These are phyloP conservation scores for Digitonthophagus gazella DNA, from an alignment of 2,888 invertebrate species.

Conservation along the genomic window DNA sequence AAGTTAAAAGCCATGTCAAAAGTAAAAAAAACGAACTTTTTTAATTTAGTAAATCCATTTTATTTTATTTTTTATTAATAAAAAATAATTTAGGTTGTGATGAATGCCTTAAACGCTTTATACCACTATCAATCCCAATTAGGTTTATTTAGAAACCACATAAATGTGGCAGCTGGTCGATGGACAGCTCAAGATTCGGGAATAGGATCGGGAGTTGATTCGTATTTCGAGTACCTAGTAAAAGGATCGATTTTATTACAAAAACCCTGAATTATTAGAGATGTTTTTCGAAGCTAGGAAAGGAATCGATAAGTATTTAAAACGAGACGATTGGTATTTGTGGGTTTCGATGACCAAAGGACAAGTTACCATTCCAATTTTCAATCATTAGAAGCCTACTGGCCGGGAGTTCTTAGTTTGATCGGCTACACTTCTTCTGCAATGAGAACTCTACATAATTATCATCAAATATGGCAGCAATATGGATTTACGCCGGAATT, in stretches of 20 bases:
- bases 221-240: conserved; percentile 96
- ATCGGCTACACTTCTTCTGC: conserved; percentile 88
- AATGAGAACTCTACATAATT: conserved; percentile 91
- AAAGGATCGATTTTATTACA: conserved; percentile 93
- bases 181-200: conserved; percentile 98
- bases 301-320: conserved; percentile 80
- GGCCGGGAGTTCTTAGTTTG: conserved; percentile 92
- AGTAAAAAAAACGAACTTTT: no score
- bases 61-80: not conserved
- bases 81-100: conserved; percentile 64
- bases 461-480: conserved; percentile 95
- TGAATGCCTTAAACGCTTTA: conserved; percentile 85
- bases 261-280: conserved; percentile 83
- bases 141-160: conserved; percentile 93
- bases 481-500: conserved; percentile 98
- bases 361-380: conserved; percentile 96
- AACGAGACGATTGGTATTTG: conserved; percentile 96
- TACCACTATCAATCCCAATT: conserved; percentile 84
- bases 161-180: conserved; percentile 88
- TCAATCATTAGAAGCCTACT: conserved; percentile 96
- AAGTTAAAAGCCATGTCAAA: no score
- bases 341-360: conserved; percentile 99
- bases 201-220: conserved; percentile 75
- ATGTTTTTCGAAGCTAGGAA: conserved; percentile 81
- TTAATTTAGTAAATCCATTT: no score